Evolutionary conservation across 2,797 vertebrate genomes (phyloP).

Genomic region (Sparidentex hasta): DNA sequence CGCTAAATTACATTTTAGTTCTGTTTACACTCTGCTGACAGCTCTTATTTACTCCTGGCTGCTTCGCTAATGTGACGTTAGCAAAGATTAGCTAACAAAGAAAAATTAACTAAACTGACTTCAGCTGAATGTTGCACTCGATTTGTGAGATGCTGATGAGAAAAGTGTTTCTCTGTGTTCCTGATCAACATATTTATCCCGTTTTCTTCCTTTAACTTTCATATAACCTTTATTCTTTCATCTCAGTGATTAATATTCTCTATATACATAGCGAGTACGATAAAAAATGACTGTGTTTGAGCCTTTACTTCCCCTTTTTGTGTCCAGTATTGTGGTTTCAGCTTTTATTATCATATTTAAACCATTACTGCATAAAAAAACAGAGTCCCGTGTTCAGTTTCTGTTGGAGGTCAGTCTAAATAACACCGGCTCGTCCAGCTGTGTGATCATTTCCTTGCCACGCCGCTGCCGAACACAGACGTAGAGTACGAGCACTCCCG

Average conservation of each 20-base stretch:
- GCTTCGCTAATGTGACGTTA: too few relatives aligned
- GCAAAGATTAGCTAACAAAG: too few relatives aligned
- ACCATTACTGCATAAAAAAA: not conserved
- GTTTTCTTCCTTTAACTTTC: not conserved
- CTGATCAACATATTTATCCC: not conserved
- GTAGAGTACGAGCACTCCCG: not conserved
- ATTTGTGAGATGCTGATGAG: too few relatives aligned
- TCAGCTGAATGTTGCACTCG: too few relatives aligned
- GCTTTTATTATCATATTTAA: conserved; percentile 1
- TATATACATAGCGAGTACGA: not conserved
- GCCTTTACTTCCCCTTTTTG: not conserved
- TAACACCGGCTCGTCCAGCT: not conserved
- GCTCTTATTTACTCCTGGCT: too few relatives aligned
- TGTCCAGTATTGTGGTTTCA: not conserved
- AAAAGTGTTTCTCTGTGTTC: too few relatives aligned
- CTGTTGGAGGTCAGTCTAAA: not conserved
- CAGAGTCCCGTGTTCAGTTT: too few relatives aligned
- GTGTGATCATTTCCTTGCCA: not conserved
- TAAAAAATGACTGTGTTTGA: not conserved
- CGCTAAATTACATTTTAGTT: not conserved
- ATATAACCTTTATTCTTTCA: not conserved
- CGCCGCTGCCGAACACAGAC: not conserved
- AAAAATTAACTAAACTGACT: too few relatives aligned
- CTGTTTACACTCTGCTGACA: not conserved
- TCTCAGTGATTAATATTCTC: not conserved